Base-by-base conservation (phyloP, 2,888 invertebrate genomes). In the Neoitamus cyanurus region DNA sequence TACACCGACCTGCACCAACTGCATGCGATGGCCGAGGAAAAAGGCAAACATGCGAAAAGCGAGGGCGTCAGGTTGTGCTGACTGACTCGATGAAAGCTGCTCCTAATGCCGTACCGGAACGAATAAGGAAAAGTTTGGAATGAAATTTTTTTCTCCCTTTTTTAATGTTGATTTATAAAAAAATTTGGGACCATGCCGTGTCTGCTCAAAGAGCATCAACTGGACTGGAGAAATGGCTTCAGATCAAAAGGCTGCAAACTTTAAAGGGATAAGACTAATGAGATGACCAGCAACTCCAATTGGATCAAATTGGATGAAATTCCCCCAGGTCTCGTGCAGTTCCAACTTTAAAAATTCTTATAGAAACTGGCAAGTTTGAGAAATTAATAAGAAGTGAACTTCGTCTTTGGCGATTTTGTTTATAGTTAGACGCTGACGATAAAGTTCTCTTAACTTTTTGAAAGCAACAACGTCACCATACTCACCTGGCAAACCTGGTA, bases 1-100 rank as follows among this genome's bases (percentile, higher is more conserved):
- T 75, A 37, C 42, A 30, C 42, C 25, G 13, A 25, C 5, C 28
- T 75, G 42, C 75, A 75, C 37, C 37, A 28, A 1, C 11, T 75
- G 28, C 37, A 75, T 46, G 42, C 25, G 42, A 42, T 37, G 42
- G 25, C 25, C 25, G 42, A 13, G 42, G 13, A 75, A 75, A 75
- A 48, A 20, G 48, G 20, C 48, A n/a, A 48, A 58, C 25, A 58
- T 36, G 20, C 15, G 36, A 34, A 36, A 73, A 36, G 20, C n/a
- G 73, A 36, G 73, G 28, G 75, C 42, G 75, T 42, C 75, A 75
- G 37, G 42, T 75, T 75, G 75, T 13, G 42, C 37, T 75, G 75
- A 75, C 46, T n/a, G 70, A 48, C 25, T 6, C 25, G 25, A 25
- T 58, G 25, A 25, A 58, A 58, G 25, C n/a, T n/a, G 4, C 4